Evolutionary conservation across 2,797 vertebrate species (phyloP).

Genomic region (Remorina albescens): DNA sequence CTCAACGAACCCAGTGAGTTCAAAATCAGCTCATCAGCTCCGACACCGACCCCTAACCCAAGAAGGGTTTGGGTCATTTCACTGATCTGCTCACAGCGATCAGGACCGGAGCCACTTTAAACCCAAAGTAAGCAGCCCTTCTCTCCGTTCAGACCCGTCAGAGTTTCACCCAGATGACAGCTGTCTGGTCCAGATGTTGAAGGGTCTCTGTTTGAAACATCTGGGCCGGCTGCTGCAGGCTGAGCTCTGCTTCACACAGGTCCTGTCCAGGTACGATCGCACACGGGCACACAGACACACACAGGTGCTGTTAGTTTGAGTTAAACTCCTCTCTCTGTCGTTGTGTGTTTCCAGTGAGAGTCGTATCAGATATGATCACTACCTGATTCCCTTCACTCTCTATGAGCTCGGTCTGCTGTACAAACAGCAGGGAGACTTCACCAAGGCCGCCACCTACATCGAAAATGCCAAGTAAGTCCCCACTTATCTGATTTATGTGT

Average conservation of each 20-base stretch:
- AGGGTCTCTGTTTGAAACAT: slow-evolving; percentile 94
- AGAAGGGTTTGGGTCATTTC: too few relatives aligned
- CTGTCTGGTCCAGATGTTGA: slow-evolving; percentile 93
- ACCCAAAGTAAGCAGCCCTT: too few relatives aligned
- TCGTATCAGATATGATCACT: slow-evolving; percentile 92
- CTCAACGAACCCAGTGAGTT: slow-evolving; percentile 82
- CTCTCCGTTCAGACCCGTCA: slow-evolving; percentile 77
- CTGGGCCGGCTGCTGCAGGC: slow-evolving; percentile 93
- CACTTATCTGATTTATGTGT: neutral
- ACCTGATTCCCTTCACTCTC: slow-evolving; percentile 91
- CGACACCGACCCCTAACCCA: too few relatives aligned
- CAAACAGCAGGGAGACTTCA: slow-evolving; percentile 89
- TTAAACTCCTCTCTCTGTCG: neutral
- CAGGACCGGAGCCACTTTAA: too few relatives aligned
- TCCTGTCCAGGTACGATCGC: slow-evolving; percentile 90
- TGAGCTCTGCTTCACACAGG: slow-evolving; percentile 94
- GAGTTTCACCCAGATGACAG: slow-evolving; percentile 92
- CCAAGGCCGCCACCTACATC: slow-evolving; percentile 88
- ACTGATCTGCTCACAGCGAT: too few relatives aligned
- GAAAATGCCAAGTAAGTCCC: slow-evolving; percentile 92
- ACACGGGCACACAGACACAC: slow-evolving; percentile 20
- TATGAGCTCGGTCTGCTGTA: slow-evolving; percentile 94
- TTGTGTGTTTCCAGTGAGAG: slow-evolving; percentile 85
- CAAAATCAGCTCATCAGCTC: too few relatives aligned
- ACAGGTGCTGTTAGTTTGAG: neutral